Percentiles rank a stretch among this genome's conserved stretches.
These are phyloP conservation scores for Gracilinanus agilis DNA, from an alignment of 2,113 vertebrate genomes.

Conservation along the genomic window DNA sequence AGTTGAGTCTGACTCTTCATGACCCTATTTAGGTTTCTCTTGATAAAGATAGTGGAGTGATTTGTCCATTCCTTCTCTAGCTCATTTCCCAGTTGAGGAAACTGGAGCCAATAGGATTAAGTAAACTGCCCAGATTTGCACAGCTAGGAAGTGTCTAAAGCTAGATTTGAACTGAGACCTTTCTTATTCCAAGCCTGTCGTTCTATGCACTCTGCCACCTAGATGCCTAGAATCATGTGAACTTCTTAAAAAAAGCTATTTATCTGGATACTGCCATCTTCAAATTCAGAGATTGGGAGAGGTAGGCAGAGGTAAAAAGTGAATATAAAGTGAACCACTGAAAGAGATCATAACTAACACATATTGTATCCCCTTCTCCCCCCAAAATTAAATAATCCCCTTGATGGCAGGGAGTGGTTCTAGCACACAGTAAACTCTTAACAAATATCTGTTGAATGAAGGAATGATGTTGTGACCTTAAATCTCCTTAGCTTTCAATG, in stretches of 20 bases:
- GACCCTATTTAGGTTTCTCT: no score
- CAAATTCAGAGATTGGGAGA: not conserved
- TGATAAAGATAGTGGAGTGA: no score
- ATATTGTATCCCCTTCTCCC: not conserved
- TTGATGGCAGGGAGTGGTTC: not conserved
- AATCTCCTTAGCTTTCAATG: not conserved
- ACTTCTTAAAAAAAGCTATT: not conserved
- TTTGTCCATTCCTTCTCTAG: no score
- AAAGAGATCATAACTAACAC: not conserved
- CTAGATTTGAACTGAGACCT: no score
- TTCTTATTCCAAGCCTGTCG: no score
- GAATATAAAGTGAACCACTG: not conserved
- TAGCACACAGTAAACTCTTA: not conserved
- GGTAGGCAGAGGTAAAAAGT: not conserved
- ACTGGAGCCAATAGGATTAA: no score
- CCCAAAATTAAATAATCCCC: not conserved
- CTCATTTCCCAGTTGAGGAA: no score
- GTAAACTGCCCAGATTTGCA: no score
- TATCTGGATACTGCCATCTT: not conserved
- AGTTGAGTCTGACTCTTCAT: no score
- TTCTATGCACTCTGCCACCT: no score
- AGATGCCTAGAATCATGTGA: not conserved
- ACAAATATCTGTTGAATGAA: not conserved
- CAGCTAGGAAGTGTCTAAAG: no score
- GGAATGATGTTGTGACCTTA: not conserved